Percentiles rank a stretch among this genome's conserved stretches.
These are phyloP conservation scores for Myiozetetes cayanensis DNA, from an alignment of 2,113 vertebrate genomes.

Conservation along the genomic window DNA sequence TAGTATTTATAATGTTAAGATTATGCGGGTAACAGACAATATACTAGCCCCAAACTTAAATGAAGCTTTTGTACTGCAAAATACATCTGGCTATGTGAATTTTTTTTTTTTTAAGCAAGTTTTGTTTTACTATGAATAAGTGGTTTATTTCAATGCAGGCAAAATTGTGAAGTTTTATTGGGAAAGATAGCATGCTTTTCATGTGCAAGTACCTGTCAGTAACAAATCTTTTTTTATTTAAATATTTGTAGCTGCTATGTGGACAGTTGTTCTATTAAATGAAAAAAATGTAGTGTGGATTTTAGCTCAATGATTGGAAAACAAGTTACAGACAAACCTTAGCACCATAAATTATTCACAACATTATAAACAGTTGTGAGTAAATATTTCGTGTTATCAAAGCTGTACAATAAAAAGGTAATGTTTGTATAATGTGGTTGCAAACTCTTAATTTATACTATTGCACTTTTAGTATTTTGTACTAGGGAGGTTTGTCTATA, in stretches of 20 bases:
- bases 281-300: constrained; percentile 85
- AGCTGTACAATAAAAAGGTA: constrained; percentile 85
- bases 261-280: constrained; percentile 91
- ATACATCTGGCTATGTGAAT: constrained; percentile 80
- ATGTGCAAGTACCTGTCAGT: constrained; percentile 82
- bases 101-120: constrained; percentile 18
- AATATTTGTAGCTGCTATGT: constrained; percentile 96
- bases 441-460: constrained; percentile 96
- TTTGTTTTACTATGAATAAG: constrained; percentile 78
- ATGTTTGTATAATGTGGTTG: constrained; percentile 92
- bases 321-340: constrained; percentile 88
- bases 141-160: constrained; percentile 87
- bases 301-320: constrained; percentile 81
- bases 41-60: constrained; percentile 89
- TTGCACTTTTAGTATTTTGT: constrained; percentile 96
- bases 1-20: constrained; percentile 98
- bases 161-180: constrained; percentile 82
- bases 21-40: constrained; percentile 95
- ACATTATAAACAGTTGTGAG: constrained; percentile 84
- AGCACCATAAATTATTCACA: constrained; percentile 72
- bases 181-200: constrained; percentile 82
- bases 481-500: constrained; percentile 92
- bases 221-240: constrained; percentile 77
- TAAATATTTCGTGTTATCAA: constrained; percentile 80
- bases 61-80: constrained; percentile 89